Evolutionary conservation across 2,797 vertebrate species (phyloP), one percentile per base, ranked within the genome.

Genomic region (Melanotaenia nigrans): DNA sequence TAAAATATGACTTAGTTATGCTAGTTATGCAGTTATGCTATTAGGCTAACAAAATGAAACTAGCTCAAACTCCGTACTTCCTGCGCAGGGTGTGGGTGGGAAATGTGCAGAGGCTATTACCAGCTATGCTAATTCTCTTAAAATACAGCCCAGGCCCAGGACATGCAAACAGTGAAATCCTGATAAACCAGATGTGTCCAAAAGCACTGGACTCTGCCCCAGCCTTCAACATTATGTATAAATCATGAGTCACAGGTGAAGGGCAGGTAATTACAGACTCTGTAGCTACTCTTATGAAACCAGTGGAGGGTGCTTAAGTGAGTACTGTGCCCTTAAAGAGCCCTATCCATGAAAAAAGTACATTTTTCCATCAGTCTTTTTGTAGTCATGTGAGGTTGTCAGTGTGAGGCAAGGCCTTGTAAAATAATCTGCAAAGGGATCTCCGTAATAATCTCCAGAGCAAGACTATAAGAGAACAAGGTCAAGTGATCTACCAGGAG

Each of bases 141-240:
- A 79, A 80, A 71, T 69, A 64, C 28, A 63, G 30, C 45, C 35
- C 24, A 14, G 7, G 24, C 63, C 18, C 35, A 28, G 24, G 53
- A 12, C 22, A 22, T 78, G 79, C 40, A 77, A 61, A 71, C 53
- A 12, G 80, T 68, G 75, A 32, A 75, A 69, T 79, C 56, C 61
- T 62, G 57, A 87, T 79, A 79, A 82, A 85, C 77, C 73, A 75
- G 78, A 77, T 82, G 73, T 83, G 71, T 81, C 84, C 65, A 72
- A 61, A 74, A 69, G 62, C 35, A 53, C 53, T 12, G 20, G 56
- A 71, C 78, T 78, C 62, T 76, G 40, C 66, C 42, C 59, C 18
- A 59, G 70, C 65, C 75, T 71, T 75, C 73, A 71, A 70, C 66
- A 68, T 75, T 60, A 89, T 84, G 65, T 79, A 83, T 82, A 79